phyloP scores from a whole-genome alignment of 2,113 vertebrate species.

The Chloropsis hardwickii region DNA sequence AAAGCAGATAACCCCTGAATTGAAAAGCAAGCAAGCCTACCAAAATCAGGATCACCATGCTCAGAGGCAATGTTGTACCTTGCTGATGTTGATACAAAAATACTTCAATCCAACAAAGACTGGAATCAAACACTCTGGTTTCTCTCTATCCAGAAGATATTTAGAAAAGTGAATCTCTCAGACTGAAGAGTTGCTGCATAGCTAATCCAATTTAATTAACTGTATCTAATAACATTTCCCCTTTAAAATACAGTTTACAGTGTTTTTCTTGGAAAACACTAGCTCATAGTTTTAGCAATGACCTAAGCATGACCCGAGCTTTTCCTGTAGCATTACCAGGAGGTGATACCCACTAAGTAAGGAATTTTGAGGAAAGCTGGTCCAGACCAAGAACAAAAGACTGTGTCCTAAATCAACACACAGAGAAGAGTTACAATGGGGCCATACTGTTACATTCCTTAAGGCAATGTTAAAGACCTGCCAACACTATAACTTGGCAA shows the following conservation, averaged over 20 bases:
- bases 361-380: not conserved
- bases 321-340: not conserved
- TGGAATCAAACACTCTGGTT: not conserved
- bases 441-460: not conserved
- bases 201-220: conserved; percentile 24
- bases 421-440: not conserved
- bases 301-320: not conserved
- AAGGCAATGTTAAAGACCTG: not conserved
- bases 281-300: not conserved
- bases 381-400: not conserved
- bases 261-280: conserved; percentile 7
- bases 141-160: not conserved
- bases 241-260: not conserved
- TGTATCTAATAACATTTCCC: not conserved
- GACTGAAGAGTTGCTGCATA: not conserved
- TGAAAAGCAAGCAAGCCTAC: not conserved
- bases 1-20: not conserved
- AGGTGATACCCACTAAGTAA: not conserved
- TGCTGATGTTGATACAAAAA: not conserved
- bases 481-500: not conserved
- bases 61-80: not conserved
- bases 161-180: not conserved
- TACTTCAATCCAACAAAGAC: not conserved
- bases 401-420: not conserved
- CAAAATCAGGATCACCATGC: not conserved